phyloP scores from a whole-genome alignment of 1,140 invertebrate genomes.

The Trichonephila inaurata region DNA sequence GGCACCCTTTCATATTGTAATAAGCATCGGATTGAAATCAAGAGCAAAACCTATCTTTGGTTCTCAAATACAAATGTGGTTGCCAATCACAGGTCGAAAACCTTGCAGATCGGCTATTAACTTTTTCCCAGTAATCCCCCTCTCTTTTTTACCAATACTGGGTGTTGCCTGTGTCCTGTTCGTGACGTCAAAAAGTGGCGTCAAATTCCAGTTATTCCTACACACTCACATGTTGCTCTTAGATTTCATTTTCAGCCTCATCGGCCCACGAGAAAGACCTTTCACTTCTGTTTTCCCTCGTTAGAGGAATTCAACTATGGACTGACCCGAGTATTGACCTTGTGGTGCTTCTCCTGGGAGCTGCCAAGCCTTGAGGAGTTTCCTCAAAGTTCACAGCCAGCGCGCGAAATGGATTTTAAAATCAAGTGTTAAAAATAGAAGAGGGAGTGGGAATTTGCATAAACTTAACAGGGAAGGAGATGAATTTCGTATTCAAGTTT shows the following conservation, averaged over 20 bases:
- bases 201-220: slow-evolving; percentile 42
- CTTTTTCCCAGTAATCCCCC: slow-evolving; percentile 6
- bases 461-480: too few relatives aligned
- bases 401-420: too few relatives aligned
- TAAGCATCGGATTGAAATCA: too few relatives aligned
- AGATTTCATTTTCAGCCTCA: slow-evolving; percentile 20
- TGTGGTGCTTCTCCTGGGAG: neutral
- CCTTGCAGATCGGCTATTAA: slow-evolving; percentile 6
- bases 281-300: neutral
- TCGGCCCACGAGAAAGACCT: slow-evolving; percentile 23
- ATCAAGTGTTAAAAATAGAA: too few relatives aligned
- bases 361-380: too few relatives aligned
- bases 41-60: too few relatives aligned
- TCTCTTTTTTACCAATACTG: slow-evolving; percentile 13
- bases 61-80: too few relatives aligned
- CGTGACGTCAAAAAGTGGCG: neutral
- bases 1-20: too few relatives aligned
- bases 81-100: neutral
- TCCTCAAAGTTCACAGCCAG: neutral
- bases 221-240: slow-evolving; percentile 7
- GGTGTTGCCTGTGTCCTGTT: slow-evolving; percentile 41
- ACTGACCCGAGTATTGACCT: slow-evolving; percentile 19
- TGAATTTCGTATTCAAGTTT: too few relatives aligned
- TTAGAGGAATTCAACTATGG: neutral
- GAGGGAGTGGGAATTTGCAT: too few relatives aligned